Evolutionary conservation across 2,113 vertebrate species (phyloP), one percentile per base, ranked within the genome.

Genomic region (Mesoclemmys tuberculata): DNA sequence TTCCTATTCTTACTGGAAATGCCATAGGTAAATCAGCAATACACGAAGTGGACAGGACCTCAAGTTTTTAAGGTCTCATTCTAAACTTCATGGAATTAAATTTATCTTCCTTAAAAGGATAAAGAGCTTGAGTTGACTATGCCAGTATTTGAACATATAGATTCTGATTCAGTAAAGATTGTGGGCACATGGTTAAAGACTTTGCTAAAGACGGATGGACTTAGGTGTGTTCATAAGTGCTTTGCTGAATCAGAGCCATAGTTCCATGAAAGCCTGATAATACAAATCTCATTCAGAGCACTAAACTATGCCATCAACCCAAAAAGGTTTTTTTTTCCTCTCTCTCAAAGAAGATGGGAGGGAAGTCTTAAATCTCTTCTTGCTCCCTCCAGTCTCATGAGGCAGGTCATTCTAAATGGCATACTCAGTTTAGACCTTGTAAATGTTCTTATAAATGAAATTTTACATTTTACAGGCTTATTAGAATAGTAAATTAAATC

Each of bases 401-500:
- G 93, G 71, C 44, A 55, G 38, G 49, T 85, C 96, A n/a, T 96
- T 85, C 75, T 71, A 87, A 96, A 97, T 90, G 71, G 54, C 94
- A 68, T 74, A 88, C 31, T 87, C 81, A 31, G 82, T 96, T 97
- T 96, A 82, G 77, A 94, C 58, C 83, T 94, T 95, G 78, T 96
- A 97, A 96, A 82, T 88, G 61, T 61, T 90, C 83, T 96, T 92
- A 96, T 49, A 93, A 84, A 89, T 54, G 81, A 68, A 71, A 86
- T 89, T 95, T 96, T 90, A 90, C 11, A n/a, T 90, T 90, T 86
- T 89, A 92, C 81, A 91, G 68, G 90, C 44, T 84, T 95, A 89
- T 95, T 96, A 95, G 64, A 96, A 78, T 41, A 38, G 14, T 89
- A 94, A 94, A 86, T 94, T 95, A 96, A 97, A 95, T 97, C 88